Percentiles rank a stretch among this genome's conserved stretches.
Conservation (phyloP, 2,888 invertebrate species). For the Hydraecia micacea region DNA sequence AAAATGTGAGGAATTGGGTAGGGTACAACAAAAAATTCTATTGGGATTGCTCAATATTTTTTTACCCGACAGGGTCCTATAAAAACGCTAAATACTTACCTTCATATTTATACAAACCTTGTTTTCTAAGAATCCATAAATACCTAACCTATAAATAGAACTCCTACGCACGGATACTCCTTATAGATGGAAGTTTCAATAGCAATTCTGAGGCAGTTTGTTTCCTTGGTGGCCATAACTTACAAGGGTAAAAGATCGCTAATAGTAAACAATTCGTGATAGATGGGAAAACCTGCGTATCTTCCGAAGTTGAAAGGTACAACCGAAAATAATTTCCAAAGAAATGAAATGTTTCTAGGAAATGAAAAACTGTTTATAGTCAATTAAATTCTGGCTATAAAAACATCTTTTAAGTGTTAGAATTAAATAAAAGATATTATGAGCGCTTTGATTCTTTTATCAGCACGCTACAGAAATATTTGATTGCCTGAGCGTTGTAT, state of each 20-base stretch:
- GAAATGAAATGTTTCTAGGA: conserved; percentile 8
- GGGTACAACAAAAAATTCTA: background rate
- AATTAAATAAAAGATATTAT: background rate
- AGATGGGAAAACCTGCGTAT: conserved; percentile 37
- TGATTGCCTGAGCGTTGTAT: background rate
- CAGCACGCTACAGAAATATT: background rate
- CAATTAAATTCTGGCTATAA: background rate
- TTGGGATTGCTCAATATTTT: background rate
- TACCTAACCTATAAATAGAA: background rate
- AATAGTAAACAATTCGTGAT: conserved; percentile 50
- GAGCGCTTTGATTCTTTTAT: background rate
- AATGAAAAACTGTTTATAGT: conserved; percentile 3
- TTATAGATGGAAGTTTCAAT: conserved; percentile 8
- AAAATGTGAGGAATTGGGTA: background rate
- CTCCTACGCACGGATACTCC: background rate
- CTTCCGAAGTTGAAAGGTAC: conserved; percentile 8
- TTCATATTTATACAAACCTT: background rate
- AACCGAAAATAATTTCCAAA: conserved; percentile 20
- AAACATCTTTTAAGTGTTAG: background rate
- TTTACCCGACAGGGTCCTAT: background rate
- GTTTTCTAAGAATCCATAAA: background rate
- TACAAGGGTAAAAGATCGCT: conserved; percentile 33
- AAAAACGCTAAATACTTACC: background rate
- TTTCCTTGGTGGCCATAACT: conserved; percentile 36
- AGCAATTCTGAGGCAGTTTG: conserved; percentile 19